Conservation (phyloP, 2,113 vertebrate species). For the Sapajus apella region DNA sequence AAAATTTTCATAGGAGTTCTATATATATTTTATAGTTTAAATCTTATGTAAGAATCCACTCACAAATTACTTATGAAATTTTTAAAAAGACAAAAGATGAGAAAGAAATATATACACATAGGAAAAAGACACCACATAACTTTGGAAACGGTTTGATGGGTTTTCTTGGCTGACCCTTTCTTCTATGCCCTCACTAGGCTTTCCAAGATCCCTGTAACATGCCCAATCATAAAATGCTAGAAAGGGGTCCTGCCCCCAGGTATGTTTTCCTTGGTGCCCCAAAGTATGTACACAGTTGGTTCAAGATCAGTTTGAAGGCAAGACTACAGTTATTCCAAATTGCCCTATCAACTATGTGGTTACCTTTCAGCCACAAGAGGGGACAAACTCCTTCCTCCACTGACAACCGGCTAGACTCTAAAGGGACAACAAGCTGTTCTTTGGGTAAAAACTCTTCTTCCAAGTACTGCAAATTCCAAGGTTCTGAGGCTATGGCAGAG, state of each 20-base stretch:
- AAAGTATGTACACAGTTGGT: background rate
- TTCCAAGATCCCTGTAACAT: background rate
- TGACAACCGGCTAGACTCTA: background rate
- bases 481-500: background rate
- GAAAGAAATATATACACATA: background rate
- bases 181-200: background rate
- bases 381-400: background rate
- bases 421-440: background rate
- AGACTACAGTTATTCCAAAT: slow-evolving; percentile 36
- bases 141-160: background rate
- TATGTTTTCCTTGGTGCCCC: background rate
- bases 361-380: background rate
- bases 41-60: background rate
- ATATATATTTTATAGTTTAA: slow-evolving; percentile 22
- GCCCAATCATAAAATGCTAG: background rate
- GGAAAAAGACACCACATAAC: background rate
- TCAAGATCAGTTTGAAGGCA: background rate
- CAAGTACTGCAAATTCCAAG: background rate
- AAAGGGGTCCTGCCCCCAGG: background rate
- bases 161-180: background rate
- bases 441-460: background rate
- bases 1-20: background rate
- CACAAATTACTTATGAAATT: background rate
- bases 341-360: background rate
- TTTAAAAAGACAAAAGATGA: slow-evolving; percentile 31